Evolutionary conservation across 2,797 vertebrate genomes (phyloP), one percentile per base, ranked within the genome.

Genomic region (Botia kubotai): DNA sequence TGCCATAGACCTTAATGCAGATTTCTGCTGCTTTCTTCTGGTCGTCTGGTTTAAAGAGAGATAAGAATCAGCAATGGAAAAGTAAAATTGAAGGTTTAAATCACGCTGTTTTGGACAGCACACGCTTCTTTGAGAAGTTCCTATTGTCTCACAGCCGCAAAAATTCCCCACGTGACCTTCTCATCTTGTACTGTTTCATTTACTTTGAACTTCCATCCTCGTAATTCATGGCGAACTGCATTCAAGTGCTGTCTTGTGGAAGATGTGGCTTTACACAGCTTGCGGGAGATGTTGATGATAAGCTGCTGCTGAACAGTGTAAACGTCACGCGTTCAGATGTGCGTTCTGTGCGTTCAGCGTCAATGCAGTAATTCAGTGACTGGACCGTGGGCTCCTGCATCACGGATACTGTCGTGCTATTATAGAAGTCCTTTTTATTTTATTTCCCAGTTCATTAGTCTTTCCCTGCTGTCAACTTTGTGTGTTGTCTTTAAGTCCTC

Each of bases 331-430:
- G 17, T 65, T 72, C 63, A 68, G 21, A 39, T 43, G 70, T 57
- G 73, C 82, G n/a, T 82, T 77, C 65, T 36, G 29, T 67, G 63
- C 33, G 55, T 75, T 82, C 62, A 17, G 62, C 84, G 75, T 83
- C 75, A 80, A 83, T 57, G 53, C 62, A 50, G 68, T 19, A 48
- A 50, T 63, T 72, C 23, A 16, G 70, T 21, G 29, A 26, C 48
- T 58, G 11, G 48, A 62, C 19, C 73, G 2, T 4, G 14, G 36
- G 29, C 33, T 74, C 52, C 52, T 55, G 16, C 33, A 46, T 53
- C 73, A 62, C 77, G 82, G 78, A 86, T 76, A 66, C 53, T 65
- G 75, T 85, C 80, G 36, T 84, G 60, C 62, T 79, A 81, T 83
- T 84, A 79, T 72, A 76, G 43, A 53, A 65, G 29, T 72, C 63